Evolutionary conservation across 1,140 invertebrate genomes (phyloP).

Genomic region (Mizuhopecten yessoensis): DNA sequence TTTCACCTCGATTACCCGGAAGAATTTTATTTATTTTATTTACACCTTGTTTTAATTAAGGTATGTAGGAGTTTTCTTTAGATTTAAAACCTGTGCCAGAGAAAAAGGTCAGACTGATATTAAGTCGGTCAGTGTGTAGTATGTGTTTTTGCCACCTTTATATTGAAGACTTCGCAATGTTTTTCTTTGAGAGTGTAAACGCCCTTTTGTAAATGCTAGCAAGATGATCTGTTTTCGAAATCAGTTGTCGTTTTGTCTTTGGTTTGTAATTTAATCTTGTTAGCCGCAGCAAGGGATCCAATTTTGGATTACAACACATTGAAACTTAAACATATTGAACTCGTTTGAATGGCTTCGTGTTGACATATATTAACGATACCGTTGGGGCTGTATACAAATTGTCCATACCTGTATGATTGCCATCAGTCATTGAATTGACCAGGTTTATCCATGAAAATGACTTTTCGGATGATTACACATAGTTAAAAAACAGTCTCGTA

Average conservation of each 20-base stretch:
- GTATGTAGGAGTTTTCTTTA: not conserved
- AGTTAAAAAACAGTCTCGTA: not conserved
- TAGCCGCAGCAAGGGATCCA: not conserved
- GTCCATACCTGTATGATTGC: conserved; percentile 12
- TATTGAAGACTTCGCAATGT: not conserved
- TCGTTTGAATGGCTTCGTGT: not conserved
- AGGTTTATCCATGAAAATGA: conserved; percentile 19
- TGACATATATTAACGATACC: conserved; percentile 18
- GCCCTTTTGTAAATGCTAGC: not conserved
- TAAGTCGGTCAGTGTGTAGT: too few species aligned
- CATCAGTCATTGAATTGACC: not conserved
- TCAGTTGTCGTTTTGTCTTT: not conserved
- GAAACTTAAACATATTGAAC: not conserved
- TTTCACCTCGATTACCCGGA: too few species aligned
- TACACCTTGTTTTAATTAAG: too few species aligned
- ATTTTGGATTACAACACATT: not conserved
- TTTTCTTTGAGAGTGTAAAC: not conserved
- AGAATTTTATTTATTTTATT: too few species aligned
- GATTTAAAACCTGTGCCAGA: not conserved
- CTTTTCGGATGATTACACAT: conserved; percentile 5
- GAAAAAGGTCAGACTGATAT: too few species aligned
- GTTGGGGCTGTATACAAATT: not conserved
- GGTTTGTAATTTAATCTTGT: not conserved
- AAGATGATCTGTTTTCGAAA: not conserved
- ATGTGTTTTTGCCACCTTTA: not conserved